phyloP scores from a whole-genome alignment of 2,113 vertebrate species.

The Panthera leo region DNA sequence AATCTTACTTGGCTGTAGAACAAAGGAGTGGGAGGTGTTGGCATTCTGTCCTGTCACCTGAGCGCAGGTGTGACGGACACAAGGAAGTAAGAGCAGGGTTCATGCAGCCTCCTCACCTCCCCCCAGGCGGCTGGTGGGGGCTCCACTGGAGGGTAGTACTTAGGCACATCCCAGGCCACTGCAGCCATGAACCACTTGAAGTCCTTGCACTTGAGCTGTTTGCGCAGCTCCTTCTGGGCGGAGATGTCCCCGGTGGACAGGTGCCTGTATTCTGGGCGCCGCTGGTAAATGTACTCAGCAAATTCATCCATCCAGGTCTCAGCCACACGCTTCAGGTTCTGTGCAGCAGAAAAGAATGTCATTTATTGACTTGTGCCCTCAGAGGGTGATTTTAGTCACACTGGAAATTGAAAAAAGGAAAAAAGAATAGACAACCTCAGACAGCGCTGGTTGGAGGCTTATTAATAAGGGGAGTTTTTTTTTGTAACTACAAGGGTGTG shows the following conservation, averaged over 20 bases:
- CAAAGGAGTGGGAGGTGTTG: neutral
- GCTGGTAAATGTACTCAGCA: slow-evolving; percentile 93
- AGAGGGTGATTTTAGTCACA: neutral
- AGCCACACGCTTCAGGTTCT: slow-evolving; percentile 94
- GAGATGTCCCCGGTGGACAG: slow-evolving; percentile 93
- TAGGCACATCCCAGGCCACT: slow-evolving; percentile 94
- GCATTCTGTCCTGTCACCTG: neutral
- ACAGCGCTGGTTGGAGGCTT: neutral
- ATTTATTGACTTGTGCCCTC: neutral
- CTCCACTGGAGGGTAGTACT: slow-evolving; percentile 93
- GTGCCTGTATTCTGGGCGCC: slow-evolving; percentile 92
- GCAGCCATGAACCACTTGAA: slow-evolving; percentile 95
- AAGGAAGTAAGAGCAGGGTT: neutral
- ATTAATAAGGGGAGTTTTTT: neutral
- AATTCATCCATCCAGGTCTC: slow-evolving; percentile 96
- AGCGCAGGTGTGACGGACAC: fast-evolving
- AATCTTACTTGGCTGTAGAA: neutral
- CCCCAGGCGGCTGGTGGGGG: slow-evolving; percentile 93
- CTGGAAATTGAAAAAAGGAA: neutral
- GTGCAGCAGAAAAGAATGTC: slow-evolving; percentile 27
- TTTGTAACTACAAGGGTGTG: neutral
- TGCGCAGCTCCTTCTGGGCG: slow-evolving; percentile 91
- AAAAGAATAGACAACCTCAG: neutral
- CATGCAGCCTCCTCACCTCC: slow-evolving; percentile 86
- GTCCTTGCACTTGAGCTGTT: slow-evolving; percentile 92